These are phyloP conservation scores for Eugnorisma glareosa DNA, from an alignment of 2,888 invertebrate genomes.

Conservation along the genomic window DNA sequence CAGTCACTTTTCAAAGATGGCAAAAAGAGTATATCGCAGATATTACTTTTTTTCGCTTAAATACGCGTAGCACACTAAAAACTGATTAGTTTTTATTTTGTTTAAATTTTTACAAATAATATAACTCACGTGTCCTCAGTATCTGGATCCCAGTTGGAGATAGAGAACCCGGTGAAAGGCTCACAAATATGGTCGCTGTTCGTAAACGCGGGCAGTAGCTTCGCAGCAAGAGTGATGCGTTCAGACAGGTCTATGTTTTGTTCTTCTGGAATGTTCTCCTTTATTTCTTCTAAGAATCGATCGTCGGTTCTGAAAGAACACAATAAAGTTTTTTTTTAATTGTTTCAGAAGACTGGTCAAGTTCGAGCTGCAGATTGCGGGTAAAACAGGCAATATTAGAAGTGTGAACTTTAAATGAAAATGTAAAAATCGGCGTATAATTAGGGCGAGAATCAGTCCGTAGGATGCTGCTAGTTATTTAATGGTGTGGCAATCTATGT, in stretches of 20 bases:
- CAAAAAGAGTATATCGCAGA: background rate
- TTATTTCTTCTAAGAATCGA: constrained; percentile 80
- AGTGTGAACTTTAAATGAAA: background rate
- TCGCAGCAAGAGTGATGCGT: constrained; percentile 74
- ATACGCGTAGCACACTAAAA: background rate
- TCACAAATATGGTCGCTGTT: constrained; percentile 89
- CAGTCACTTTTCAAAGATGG: background rate
- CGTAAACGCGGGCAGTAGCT: constrained; percentile 77
- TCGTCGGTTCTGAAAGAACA: constrained; percentile 80
- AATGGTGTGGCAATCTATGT: background rate
- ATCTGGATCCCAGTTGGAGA: constrained; percentile 91
- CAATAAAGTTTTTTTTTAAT: background rate
- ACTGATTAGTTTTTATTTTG: background rate
- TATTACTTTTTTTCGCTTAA: background rate
- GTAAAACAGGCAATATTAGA: background rate
- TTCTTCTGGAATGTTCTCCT: constrained; percentile 81
- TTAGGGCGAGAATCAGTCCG: background rate
- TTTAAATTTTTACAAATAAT: background rate
- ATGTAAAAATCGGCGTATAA: background rate
- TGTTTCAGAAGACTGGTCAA: background rate
- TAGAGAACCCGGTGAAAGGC: constrained; percentile 91
- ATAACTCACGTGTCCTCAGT: constrained; percentile 84
- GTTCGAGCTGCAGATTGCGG: background rate
- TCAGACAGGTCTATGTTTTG: constrained; percentile 73
- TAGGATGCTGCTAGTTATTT: background rate